A percentile compares a stretch with the other conserved stretches of the same genome.
phyloP scores from a whole-genome alignment of 2,113 vertebrate species.

The Scopus umbretta region DNA sequence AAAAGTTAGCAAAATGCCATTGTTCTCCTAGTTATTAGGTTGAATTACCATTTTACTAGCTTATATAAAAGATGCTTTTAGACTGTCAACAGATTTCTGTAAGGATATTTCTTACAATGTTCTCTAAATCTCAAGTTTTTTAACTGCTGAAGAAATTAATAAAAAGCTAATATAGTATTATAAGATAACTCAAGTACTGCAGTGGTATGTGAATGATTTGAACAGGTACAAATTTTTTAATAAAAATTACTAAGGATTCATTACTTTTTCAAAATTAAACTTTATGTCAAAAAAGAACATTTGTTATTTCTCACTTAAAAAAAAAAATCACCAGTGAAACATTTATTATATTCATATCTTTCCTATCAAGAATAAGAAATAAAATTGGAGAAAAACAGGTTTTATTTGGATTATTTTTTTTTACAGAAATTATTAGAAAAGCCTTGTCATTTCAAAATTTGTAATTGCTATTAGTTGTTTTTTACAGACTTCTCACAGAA shows the following conservation, averaged over 20 bases:
- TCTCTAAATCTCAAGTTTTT: neutral
- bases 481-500: neutral
- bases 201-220: neutral
- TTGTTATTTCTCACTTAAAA: neutral
- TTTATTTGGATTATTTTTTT: neutral
- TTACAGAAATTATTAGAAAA: neutral
- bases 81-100: conserved; percentile 9
- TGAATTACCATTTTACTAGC: conserved; percentile 20
- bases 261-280: neutral
- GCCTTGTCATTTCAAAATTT: neutral
- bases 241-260: neutral
- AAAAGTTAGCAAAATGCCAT: neutral
- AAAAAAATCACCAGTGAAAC: neutral
- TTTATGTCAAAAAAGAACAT: neutral
- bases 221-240: neutral
- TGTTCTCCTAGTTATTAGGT: conserved; percentile 11
- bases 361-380: neutral
- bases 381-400: neutral
- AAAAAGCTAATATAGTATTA: neutral
- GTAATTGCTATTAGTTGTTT: neutral
- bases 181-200: neutral
- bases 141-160: neutral
- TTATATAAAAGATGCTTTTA: conserved; percentile 42
- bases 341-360: neutral
- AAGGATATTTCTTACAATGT: neutral